These are phyloP conservation scores for Lepidurus apus DNA, from an alignment of 1,140 invertebrate species.

Conservation along the genomic window DNA sequence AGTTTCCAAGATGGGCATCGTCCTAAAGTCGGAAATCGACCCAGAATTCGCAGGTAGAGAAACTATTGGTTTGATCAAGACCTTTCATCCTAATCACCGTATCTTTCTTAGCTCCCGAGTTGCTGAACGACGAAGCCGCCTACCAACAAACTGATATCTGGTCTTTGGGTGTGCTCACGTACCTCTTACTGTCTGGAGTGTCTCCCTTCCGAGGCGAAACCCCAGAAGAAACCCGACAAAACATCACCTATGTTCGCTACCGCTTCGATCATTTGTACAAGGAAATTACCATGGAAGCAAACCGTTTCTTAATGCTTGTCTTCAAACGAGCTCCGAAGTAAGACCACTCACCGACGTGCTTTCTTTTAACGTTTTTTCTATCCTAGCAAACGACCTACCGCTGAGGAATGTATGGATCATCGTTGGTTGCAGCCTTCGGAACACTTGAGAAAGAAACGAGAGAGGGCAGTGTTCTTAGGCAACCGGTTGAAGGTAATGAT, in stretches of 20 bases:
- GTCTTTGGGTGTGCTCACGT: constrained; percentile 87
- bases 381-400: constrained; percentile 80
- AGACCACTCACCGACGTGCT: constrained; percentile 38
- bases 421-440: constrained; percentile 88
- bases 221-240: constrained; percentile 78
- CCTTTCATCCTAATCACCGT: constrained; percentile 25
- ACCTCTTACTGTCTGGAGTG: constrained; percentile 87
- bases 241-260: constrained; percentile 88
- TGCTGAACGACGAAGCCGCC: constrained; percentile 76
- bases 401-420: constrained; percentile 91
- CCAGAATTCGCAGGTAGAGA: constrained; percentile 63
- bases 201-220: constrained; percentile 83
- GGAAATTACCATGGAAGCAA: constrained; percentile 87
- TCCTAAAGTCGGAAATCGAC: constrained; percentile 60
- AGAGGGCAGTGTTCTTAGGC: constrained; percentile 77
- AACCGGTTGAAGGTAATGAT: constrained; percentile 54
- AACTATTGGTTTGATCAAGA: constrained; percentile 38
- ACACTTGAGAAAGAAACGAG: constrained; percentile 86
- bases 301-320: constrained; percentile 87
- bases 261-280: constrained; percentile 91
- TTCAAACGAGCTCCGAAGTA: constrained; percentile 89
- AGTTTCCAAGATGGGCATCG: constrained; percentile 70
- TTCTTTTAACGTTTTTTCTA: constrained; percentile 36
- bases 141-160: constrained; percentile 91
- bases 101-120: constrained; percentile 70